Evolutionary conservation across 2,797 vertebrate species (phyloP), one percentile per base, ranked within the genome.

Genomic region (Sebastes hopkinsi): DNA sequence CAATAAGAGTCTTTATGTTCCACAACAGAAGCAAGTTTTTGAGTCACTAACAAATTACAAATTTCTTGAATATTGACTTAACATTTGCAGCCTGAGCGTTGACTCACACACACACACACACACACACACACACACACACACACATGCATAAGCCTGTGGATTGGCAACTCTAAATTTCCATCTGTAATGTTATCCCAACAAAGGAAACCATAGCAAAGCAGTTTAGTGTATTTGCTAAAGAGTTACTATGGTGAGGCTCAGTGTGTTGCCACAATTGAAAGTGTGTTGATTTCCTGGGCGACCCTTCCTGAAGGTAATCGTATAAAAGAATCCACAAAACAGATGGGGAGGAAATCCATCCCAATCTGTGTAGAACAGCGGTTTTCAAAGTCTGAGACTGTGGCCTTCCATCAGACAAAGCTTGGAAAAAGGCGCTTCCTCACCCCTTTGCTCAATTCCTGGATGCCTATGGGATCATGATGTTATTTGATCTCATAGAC

Each of bases 301-400:
- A 90, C 79, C 84, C 74, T 84, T 91, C 36, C 50, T 61, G 62
- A 79, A 86, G 72, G 38, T 81, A 87, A 92, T 82, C 72, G 60
- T 87, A 87, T 74, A 60, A 83, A 67, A 68, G 13, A 75, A 52
- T 55, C 60, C 62, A 81, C 36, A 72, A 80, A 81, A 81, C 83
- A 90, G 77, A 92, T 72, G 61, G 73, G 23, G 8, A 75, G 5
- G 59, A 81, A 84, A 84, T 84, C 59, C 27, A 59, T 60, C 46
- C 38, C 36, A 68, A 50, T 83, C 75, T 67, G 22, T 38, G n/a
- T 36, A 14, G 59, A 81, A 54, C 50, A 54, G 50, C 8, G 16
- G 50, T 54, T 54, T 54, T 22, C n/a, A 54, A 22, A 22, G 50
- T 54, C 50, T 54, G 4, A 54, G n/a, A 54, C 18, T 20, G 46